Evolutionary conservation across 1,140 invertebrate species (phyloP).

Genomic region (Papilio polyxenes): DNA sequence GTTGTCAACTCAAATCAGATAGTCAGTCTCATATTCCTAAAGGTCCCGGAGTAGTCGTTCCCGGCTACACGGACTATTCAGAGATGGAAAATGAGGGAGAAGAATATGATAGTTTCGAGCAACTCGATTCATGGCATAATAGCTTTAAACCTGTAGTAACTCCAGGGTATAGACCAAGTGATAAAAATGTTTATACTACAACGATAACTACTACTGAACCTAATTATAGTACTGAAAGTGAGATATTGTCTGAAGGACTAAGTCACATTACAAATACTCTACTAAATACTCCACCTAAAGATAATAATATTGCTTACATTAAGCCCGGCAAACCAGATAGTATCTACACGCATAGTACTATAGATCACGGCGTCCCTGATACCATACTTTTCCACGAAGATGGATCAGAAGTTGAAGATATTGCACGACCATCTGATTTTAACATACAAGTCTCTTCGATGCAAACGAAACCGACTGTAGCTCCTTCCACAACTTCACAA

Average conservation of each 20-base stretch:
- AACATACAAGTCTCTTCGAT: constrained; percentile 76
- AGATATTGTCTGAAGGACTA: constrained; percentile 73
- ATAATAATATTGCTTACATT: constrained; percentile 66
- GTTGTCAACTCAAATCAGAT: constrained; percentile 85
- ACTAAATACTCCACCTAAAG: constrained; percentile 71
- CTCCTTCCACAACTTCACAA: constrained; percentile 59
- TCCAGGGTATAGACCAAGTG: constrained; percentile 68
- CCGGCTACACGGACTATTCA: constrained; percentile 73
- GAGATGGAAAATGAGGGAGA: constrained; percentile 65
- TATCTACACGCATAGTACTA: constrained; percentile 77
- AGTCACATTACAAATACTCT: constrained; percentile 80
- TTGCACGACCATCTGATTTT: constrained; percentile 83
- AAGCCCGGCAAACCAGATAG: constrained; percentile 74
- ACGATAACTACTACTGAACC: constrained; percentile 65
- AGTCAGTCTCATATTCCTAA: constrained; percentile 75
- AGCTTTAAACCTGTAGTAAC: constrained; percentile 75
- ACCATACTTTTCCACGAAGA: constrained; percentile 85
- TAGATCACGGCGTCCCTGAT: constrained; percentile 83
- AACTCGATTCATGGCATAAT: constrained; percentile 71
- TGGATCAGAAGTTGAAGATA: constrained; percentile 81
- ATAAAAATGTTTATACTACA: constrained; percentile 54
- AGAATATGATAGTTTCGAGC: constrained; percentile 67
- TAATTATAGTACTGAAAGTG: constrained; percentile 65
- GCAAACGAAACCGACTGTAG: constrained; percentile 75
- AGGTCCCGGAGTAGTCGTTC: constrained; percentile 75